These are phyloP conservation scores for Anniella stebbinsi DNA, from an alignment of 2,797 vertebrate species.

Conservation along the genomic window DNA sequence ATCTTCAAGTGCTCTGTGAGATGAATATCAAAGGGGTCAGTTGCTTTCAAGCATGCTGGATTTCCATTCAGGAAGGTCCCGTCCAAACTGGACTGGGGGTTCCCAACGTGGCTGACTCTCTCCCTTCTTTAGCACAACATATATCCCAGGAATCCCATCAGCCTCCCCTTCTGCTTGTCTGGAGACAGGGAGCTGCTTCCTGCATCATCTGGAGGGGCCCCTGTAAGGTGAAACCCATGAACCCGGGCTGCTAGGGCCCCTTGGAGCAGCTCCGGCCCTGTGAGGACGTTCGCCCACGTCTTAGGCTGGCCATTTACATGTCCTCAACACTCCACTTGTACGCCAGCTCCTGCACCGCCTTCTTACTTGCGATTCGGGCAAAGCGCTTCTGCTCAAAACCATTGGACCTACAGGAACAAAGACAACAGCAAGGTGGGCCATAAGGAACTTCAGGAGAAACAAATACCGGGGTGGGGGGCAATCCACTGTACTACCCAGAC, in stretches of 20 bases:
- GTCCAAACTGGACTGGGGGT: too few relatives aligned
- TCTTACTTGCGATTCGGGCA: slow-evolving; percentile 89
- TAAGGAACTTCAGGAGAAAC: accelerated
- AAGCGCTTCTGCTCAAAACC: slow-evolving; percentile 96
- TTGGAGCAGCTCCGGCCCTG: accelerated
- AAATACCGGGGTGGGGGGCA: too few relatives aligned
- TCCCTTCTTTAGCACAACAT: not conserved
- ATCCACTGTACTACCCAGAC: accelerated
- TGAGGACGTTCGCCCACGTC: accelerated
- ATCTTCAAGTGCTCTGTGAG: not conserved
- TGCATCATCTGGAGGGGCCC: not conserved
- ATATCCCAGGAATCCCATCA: not conserved
- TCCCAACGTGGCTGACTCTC: accelerated
- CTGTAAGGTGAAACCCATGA: accelerated
- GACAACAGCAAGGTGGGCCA: not conserved
- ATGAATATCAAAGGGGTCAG: not conserved
- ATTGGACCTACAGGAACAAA: slow-evolving; percentile 86
- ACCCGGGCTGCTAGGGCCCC: accelerated
- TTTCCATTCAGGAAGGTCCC: not conserved
- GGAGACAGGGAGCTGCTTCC: accelerated
- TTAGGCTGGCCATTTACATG: slow-evolving; percentile 81
- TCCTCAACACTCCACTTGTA: slow-evolving; percentile 99
- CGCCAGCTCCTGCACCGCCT: slow-evolving; percentile 90
- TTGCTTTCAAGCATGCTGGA: not conserved
- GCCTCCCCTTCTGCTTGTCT: accelerated